phyloP scores from a whole-genome alignment of 2,797 vertebrate species.

The Gymnoscopelus microlampas region DNA sequence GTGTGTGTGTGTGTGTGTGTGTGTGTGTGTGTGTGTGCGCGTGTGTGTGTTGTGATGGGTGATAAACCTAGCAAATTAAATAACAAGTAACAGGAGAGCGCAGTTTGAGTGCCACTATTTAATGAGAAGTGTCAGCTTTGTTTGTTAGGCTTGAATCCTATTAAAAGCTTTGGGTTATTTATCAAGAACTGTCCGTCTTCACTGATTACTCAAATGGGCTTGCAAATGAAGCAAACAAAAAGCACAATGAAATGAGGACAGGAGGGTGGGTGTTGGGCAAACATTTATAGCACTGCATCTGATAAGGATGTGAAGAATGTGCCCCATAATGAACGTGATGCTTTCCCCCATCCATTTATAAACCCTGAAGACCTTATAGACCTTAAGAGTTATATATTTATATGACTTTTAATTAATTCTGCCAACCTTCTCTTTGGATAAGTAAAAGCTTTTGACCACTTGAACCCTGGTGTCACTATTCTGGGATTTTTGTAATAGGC shows the following conservation, averaged over 20 bases:
- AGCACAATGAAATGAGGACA: constrained; percentile 52
- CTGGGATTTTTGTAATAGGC: too few species aligned
- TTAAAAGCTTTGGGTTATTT: constrained; percentile 79
- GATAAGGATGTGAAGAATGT: constrained; percentile 50
- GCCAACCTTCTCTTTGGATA: too few species aligned
- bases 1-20: constrained; percentile 28
- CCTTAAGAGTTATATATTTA: too few species aligned
- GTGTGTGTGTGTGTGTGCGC: constrained; percentile 28
- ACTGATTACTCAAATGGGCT: constrained; percentile 73
- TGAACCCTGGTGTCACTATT: too few species aligned
- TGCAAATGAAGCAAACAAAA: constrained; percentile 78
- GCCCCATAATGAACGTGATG: constrained; percentile 30
- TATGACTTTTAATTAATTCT: too few species aligned
- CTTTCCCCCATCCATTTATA: too few species aligned
- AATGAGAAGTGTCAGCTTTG: constrained; percentile 81
- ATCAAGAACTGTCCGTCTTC: constrained; percentile 73
- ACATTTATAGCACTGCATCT: constrained; percentile 32
- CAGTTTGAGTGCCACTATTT: constrained; percentile 71
- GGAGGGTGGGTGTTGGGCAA: constrained; percentile 44
- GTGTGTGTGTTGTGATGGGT: constrained; percentile 58
- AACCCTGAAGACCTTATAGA: too few species aligned
- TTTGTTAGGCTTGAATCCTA: constrained; percentile 79
- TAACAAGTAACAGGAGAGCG: constrained; percentile 65
- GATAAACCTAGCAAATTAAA: constrained; percentile 76
- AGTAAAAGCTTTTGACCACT: too few species aligned